Base-by-base conservation (phyloP, 2,888 invertebrate species). In the Vanessa cardui region DNA sequence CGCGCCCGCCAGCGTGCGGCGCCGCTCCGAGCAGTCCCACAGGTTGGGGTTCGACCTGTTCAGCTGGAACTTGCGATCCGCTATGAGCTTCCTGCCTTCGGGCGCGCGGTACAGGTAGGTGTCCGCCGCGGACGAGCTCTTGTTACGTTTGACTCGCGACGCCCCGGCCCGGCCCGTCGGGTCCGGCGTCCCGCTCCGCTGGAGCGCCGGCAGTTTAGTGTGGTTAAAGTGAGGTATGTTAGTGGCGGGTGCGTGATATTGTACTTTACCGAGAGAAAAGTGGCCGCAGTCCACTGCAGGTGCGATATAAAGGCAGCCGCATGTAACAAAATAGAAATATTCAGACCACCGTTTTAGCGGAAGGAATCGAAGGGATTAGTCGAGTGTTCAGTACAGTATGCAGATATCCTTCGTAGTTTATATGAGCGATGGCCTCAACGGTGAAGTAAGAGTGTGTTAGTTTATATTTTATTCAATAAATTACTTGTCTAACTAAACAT, bases 191-290 rank as follows among this genome's bases (percentile, higher is more conserved):
- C 82, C 87, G 78, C 87, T 83, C 77, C 89, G 83, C 77, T 84
- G 87, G 71, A 80, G 83, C 77, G 78, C 79, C 80, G 85, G 82
- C 75, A 86, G 79, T 85, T 88, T 89, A 80, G 88, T 86, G 83
- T 84, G 84, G 83, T 87, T 89, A 86, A 83, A 87, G 81, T 87
- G 87, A 79, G 86, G 83, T 78, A 84, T 85, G 92, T 93, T 93
- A 93, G 93, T 90, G 79, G 90, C 89, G 88, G 89, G 90, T 89
- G 94, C 94, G 93, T 94, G 94, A 94, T 94, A 94, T 92, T 94
- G 94, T 94, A 95, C 95, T 90, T 94, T 95, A 94, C 95, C 95
- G 87, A 94, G 90, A 89, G 94, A 94, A 86, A 94, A 93, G 90
- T 91, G 93, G 85, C 88, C 93, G 90, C 94, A 94, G 89, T 95